Evolutionary conservation across 2,113 vertebrate genomes (phyloP), one percentile per base, ranked within the genome.

Genomic region (Chionodraco myersi): DNA sequence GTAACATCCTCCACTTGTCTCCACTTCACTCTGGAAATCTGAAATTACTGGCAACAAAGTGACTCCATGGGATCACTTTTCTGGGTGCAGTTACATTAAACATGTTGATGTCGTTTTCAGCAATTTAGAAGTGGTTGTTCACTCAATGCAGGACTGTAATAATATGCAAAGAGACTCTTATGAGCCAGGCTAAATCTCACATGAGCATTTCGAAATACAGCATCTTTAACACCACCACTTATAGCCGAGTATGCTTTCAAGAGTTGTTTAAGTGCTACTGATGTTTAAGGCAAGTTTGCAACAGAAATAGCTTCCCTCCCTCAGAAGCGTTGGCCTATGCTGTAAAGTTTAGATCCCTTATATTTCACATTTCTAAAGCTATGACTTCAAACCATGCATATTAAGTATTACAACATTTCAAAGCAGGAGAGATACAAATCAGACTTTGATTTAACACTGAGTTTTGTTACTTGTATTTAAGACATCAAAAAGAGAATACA

Each of bases 281-380:
- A 72, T 15, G 67, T 58, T 61, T 69, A 30, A 48, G 53, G 51
- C 71, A 15, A 7, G 30, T 82, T 85, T 75, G 68, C 9, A 72
- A 52, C 74, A 65, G 41, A 75, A 77, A 51, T 78, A 84, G 65
- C 79, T 56, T 70, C 34, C 47, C 61, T 67, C 51, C 36, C 13
- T 44, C 3, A 30, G 44, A 56, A 49, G 36, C 16, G 53, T 21
- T 66, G 41, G 57, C 44, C 52, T 23, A 53, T 52, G 10, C 66
- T 26, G 52, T 36, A 51, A 15, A 59, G 41, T 57, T 49, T 80
- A 49, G n/a, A 70, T 62, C 15, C 21, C 48, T 57, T 49, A 49
- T 16, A 72, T 58, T 75, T 13, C 26, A 41, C 10, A 23, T 74
- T 67, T 75, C 15, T 45, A 54, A 36, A 80, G 44, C 53, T 63